Evolutionary conservation across 2,888 invertebrate species (phyloP).

Genomic region (Julus scandinavius): DNA sequence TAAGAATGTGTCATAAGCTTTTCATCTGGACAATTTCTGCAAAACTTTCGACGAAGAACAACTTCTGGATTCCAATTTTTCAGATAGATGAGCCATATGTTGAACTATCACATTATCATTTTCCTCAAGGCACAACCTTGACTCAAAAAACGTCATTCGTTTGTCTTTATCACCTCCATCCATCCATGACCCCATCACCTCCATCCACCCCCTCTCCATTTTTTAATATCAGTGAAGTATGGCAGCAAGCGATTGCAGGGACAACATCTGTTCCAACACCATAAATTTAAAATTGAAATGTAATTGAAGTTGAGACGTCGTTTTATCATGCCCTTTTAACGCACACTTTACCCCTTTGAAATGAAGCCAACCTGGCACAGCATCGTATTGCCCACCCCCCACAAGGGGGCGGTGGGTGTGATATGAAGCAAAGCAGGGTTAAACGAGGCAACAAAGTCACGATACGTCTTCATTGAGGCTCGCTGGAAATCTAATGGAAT

Average conservation of each 20-base stretch:
- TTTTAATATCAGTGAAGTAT: neutral
- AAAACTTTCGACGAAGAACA: no score
- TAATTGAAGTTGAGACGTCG: neutral
- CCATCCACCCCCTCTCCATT: neutral
- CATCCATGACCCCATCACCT: neutral
- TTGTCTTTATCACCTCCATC: neutral
- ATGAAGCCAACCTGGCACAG: neutral
- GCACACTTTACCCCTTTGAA: neutral
- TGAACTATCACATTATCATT: no score
- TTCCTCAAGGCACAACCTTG: no score
- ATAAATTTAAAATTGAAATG: conserved; percentile 30
- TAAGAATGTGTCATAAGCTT: no score
- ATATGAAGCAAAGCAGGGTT: neutral
- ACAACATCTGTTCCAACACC: neutral
- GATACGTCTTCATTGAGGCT: neutral
- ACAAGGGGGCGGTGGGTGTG: neutral
- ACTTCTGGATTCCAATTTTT: no score
- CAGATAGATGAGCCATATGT: no score
- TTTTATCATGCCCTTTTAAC: neutral
- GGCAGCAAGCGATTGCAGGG: neutral
- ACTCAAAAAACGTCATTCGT: no score
- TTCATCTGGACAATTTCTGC: no score
- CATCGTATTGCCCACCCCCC: neutral
- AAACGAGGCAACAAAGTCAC: neutral
- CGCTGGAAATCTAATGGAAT: conserved; percentile 2